Evolutionary conservation across 2,113 vertebrate genomes (phyloP), one percentile per base, ranked within the genome.

Genomic region (Acrocephalus arundinaceus): DNA sequence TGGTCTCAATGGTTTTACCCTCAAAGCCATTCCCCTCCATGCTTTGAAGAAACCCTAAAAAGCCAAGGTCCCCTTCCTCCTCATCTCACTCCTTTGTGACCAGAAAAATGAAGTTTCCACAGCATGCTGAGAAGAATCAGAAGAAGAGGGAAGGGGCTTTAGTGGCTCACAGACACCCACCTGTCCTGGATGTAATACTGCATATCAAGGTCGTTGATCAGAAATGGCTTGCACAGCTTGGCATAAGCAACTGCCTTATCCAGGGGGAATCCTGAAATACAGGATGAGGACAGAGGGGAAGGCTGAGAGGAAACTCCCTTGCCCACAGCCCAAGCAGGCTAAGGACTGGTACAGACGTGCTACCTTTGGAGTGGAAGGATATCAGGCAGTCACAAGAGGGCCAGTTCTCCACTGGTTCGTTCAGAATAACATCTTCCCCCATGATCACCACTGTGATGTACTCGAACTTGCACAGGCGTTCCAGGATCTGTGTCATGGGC

Each of bases 161-260:
- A 89, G 30, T 3, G 19, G 55, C 49, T 12, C 84, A 89, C 21
- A 85, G 65, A 54, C 84, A 66, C 96, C 51, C 97, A 99, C 99
- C 99, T 99, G 98, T 99, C 99, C 97, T 99, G 99, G 96, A 99
- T 99, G 94, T 98, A 99, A 98, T 99, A 99, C 97, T 99, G 99
- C 99, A 99, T 99, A 89, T 99, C 98, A 95, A 99, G 98, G 96
- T 99, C 99, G 52, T 99, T 99, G 96, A 99, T 99, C 92, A 99
- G 98, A 93, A 99, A 98, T 11, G 99, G 99, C 83, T 98, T 99
- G 96, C 99, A 98, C 77, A 99, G 98, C 90, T 99, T 99, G 91
- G 99, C 99, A 37, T 99, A 99, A 96, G 99, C 99, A 94, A 99
- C 99, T 8, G 99, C 99, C 94, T 99, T 99, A 97, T 99, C 99